Evolutionary conservation across 2,888 invertebrate genomes (phyloP), one percentile per base, ranked within the genome.

Genomic region (Melieria picta): DNA sequence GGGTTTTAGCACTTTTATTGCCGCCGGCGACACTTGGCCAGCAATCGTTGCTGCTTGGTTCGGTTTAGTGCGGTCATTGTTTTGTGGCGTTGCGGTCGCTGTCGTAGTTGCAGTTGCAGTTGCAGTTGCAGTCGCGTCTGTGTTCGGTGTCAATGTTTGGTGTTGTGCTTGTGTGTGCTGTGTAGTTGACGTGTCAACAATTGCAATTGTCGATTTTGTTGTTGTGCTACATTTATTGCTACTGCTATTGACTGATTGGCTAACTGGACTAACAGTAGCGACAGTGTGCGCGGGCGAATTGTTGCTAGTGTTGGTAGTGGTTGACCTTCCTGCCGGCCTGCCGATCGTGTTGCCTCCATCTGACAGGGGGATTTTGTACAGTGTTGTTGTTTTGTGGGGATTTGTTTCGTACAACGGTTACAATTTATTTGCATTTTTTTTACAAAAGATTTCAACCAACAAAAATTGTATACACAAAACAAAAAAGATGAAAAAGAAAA

Each of bases 241-340:
- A 71, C 63, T 43, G 66, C 46, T 45, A 13, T 50, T 50, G n/a
- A 50, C 52, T 30, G 30, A 9, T 11, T 64, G 43, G 43, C 16
- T 55, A 52, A 52, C 69, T 70, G 75, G 71, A 75, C 74, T 73
- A 75, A 72, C 65, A 67, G 69, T 64, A 48, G 71, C 62, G 10
- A 68, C 72, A 57, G 61, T 76, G 71, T 74, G 78, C 60, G 74
- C 76, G 75, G 65, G 65, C 46, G 46, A 65, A 56, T 67, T 71
- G 65, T 71, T 72, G 65, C 72, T 67, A 52, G 58, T 69, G 66
- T 70, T 76, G 71, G 72, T 76, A 66, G 71, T 73, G 75, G 74
- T 70, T 80, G 90, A 90, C 90, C 91, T 91, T 91, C 91, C 91
- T 91, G 91, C 91, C 91, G 91, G 90, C 89, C 83, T 79, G 80